A percentile compares a stretch with the other conserved stretches of the same genome.
Evolutionary conservation across 2,113 vertebrate species (phyloP).

Genomic region (Forbesichthys agassizii): DNA sequence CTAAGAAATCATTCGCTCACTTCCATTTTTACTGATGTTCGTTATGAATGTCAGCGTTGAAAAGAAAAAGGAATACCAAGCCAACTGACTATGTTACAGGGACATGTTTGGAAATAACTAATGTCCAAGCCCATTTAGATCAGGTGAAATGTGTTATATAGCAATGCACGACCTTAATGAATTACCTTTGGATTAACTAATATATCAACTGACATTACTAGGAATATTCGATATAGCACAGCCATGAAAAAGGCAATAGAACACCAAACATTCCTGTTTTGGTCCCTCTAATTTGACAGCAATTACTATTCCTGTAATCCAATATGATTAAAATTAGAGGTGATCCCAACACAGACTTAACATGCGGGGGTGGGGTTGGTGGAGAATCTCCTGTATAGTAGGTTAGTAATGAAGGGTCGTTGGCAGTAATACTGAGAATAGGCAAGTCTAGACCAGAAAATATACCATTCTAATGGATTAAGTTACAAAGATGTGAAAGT

Average conservation of each 20-base stretch:
- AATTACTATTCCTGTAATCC: conserved; percentile 12
- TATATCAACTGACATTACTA: conserved; percentile 28
- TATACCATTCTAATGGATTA: not conserved
- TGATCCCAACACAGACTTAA: conserved; percentile 32
- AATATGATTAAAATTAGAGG: conserved; percentile 37
- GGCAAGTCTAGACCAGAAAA: conserved; percentile 34
- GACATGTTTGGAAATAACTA: conserved; percentile 31
- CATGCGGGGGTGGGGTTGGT: conserved; percentile 1
- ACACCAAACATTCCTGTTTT: conserved; percentile 35
- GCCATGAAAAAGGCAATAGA: not conserved
- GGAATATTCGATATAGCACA: not conserved
- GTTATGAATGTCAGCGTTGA: conserved; percentile 35
- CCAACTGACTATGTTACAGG: conserved; percentile 28
- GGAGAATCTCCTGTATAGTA: not conserved
- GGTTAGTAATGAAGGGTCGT: not conserved
- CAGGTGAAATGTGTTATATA: not conserved
- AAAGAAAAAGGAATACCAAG: conserved; percentile 42
- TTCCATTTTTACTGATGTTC: conserved; percentile 52
- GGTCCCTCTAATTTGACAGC: conserved; percentile 41
- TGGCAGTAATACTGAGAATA: conserved; percentile 21
- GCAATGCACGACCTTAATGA: not conserved
- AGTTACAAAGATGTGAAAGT: not conserved
- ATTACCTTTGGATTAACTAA: conserved; percentile 3
- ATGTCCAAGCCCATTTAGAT: not conserved
- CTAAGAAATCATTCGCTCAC: conserved; percentile 56